Evolutionary conservation across 2,888 invertebrate genomes (phyloP).

Genomic region (Pollenia amentaria): DNA sequence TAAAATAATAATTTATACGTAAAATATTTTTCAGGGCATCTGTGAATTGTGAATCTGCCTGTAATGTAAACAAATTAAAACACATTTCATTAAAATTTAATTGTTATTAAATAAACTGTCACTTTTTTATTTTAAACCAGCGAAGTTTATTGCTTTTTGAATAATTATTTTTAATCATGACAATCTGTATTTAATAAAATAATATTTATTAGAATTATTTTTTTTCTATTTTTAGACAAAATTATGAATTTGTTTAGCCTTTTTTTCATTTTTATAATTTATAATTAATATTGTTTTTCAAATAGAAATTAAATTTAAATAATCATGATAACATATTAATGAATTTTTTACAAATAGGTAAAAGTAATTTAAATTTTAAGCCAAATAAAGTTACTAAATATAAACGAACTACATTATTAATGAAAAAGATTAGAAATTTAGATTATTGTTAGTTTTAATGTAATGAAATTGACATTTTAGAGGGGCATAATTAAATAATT

Average conservation of each 20-base stretch:
- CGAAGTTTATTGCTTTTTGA: not conserved
- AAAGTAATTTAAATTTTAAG: not conserved
- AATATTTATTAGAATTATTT: not conserved
- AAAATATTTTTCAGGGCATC: too few species aligned
- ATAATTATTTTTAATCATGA: slow-evolving; percentile 15
- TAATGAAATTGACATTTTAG: not conserved
- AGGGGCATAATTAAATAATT: not conserved
- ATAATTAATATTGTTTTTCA: slow-evolving; percentile 13
- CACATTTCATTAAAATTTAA: not conserved
- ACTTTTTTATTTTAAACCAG: not conserved
- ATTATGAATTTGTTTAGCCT: not conserved
- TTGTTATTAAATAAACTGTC: slow-evolving; percentile 1
- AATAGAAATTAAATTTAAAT: slow-evolving; percentile 20
- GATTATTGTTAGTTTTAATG: not conserved
- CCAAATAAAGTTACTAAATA: not conserved
- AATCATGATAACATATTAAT: slow-evolving; percentile 26
- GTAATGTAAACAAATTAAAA: too few species aligned
- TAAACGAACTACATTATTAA: not conserved
- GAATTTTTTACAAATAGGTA: not conserved
- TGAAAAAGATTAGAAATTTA: not conserved
- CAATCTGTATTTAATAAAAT: slow-evolving; percentile 8
- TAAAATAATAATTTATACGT: too few species aligned
- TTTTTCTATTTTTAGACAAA: not conserved
- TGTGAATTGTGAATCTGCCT: too few species aligned
- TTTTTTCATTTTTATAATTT: slow-evolving; percentile 17